A percentile compares a stretch with the other conserved stretches of the same genome.
Evolutionary conservation across 2,113 vertebrate species (phyloP).

Genomic region (Pyxicephalus adspersus): DNA sequence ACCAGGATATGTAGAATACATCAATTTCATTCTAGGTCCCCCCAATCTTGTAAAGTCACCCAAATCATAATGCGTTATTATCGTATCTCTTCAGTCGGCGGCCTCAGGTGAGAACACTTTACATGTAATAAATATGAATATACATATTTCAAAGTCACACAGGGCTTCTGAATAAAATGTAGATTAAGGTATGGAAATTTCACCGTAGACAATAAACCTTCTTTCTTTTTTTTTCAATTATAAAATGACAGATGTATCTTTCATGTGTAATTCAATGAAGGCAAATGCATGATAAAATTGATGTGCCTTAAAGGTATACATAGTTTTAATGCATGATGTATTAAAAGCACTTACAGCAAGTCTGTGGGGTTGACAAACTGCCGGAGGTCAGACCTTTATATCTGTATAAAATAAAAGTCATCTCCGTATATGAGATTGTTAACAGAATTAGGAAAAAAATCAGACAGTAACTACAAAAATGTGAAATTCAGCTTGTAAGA

Average conservation of each 20-base stretch:
- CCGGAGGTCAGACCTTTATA: neutral
- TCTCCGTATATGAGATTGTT: no score
- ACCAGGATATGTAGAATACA: no score
- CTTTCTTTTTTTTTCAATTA: slow-evolving; percentile 47
- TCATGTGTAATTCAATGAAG: slow-evolving; percentile 50
- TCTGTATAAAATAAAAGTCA: no score
- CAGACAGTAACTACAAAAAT: no score
- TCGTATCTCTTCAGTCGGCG: no score
- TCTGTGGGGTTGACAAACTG: slow-evolving; percentile 33
- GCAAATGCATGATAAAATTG: slow-evolving; percentile 49
- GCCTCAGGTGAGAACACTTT: no score
- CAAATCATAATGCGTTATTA: no score
- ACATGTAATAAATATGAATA: no score
- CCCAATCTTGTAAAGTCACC: no score
- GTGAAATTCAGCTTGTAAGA: no score
- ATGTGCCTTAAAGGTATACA: slow-evolving; percentile 46
- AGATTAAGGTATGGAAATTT: slow-evolving; percentile 26
- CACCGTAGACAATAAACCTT: neutral
- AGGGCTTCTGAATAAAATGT: neutral
- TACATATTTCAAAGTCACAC: neutral
- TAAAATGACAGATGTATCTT: slow-evolving; percentile 50
- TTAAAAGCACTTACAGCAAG: slow-evolving; percentile 51
- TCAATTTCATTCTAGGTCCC: no score
- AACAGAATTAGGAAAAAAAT: no score
- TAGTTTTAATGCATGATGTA: slow-evolving; percentile 51